These are phyloP conservation scores for Meiosimyza platycephala DNA, from an alignment of 2,888 invertebrate species.

Conservation along the genomic window DNA sequence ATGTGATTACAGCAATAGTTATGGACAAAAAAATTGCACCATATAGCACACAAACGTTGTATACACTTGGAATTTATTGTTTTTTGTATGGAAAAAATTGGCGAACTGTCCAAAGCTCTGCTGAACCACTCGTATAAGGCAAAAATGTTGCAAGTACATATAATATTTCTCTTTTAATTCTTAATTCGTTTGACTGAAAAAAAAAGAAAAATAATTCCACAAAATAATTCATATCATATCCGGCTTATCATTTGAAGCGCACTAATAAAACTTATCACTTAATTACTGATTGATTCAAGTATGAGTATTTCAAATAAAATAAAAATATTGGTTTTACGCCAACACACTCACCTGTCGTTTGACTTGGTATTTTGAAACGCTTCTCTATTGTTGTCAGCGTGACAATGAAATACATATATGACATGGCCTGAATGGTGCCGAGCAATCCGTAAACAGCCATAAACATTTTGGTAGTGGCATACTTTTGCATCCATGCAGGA, in stretches of 20 bases:
- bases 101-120: too few relatives aligned
- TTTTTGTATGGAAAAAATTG: too few relatives aligned
- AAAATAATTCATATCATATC: background rate
- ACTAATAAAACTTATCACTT: constrained; percentile 15
- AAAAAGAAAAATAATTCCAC: background rate
- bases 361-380: constrained; percentile 76
- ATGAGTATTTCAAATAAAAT: background rate
- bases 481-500: constrained; percentile 72
- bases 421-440: constrained; percentile 75
- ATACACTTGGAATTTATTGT: too few relatives aligned
- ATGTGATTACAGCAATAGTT: too few relatives aligned
- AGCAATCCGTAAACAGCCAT: constrained; percentile 73
- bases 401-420: constrained; percentile 74
- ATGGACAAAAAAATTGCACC: too few relatives aligned
- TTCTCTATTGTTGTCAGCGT: constrained; percentile 76
- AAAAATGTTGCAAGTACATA: too few relatives aligned
- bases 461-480: constrained; percentile 72
- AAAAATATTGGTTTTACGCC: background rate
- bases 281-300: background rate
- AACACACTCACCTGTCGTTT: constrained; percentile 72
- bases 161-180: too few relatives aligned
- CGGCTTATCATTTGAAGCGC: constrained; percentile 14
- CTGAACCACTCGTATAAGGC: too few relatives aligned
- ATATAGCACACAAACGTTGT: too few relatives aligned
- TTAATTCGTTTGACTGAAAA: too few relatives aligned